Conservation (phyloP, 2,113 vertebrate species). For the Pitta sordida region DNA sequence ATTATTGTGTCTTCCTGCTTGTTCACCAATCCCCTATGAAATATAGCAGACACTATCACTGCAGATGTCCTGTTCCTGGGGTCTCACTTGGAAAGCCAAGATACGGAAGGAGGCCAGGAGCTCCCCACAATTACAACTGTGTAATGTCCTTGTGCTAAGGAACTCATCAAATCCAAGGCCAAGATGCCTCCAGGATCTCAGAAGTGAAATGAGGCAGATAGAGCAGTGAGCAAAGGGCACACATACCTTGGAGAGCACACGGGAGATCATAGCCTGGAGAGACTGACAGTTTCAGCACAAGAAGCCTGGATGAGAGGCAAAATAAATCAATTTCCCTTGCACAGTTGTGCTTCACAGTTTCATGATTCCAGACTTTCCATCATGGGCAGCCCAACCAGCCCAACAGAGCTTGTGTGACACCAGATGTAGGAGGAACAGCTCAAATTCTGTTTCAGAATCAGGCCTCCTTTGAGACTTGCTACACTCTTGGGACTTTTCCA, state of each 20-base stretch:
- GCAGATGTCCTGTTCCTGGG: background rate
- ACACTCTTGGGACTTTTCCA: background rate
- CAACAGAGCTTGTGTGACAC: rapidly evolving
- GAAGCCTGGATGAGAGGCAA: background rate
- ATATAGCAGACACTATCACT: background rate
- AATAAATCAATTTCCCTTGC: background rate
- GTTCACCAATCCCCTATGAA: background rate
- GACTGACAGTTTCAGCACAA: background rate
- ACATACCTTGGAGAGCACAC: background rate
- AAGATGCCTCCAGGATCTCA: background rate
- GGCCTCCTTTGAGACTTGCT: background rate
- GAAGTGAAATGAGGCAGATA: background rate
- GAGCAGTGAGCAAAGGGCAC: background rate
- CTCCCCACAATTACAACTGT: background rate
- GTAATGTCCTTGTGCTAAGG: background rate
- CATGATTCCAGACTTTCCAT: background rate
- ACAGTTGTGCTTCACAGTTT: background rate
- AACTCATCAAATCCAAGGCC: background rate
- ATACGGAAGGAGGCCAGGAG: background rate
- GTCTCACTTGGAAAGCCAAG: background rate
- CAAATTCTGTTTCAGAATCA: background rate
- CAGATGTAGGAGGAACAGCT: background rate
- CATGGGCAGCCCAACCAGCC: background rate
- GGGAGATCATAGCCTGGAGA: background rate
- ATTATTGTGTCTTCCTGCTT: background rate